These are phyloP conservation scores for Prosopocoilus inquinatus DNA, from an alignment of 2,888 invertebrate genomes.

Conservation along the genomic window DNA sequence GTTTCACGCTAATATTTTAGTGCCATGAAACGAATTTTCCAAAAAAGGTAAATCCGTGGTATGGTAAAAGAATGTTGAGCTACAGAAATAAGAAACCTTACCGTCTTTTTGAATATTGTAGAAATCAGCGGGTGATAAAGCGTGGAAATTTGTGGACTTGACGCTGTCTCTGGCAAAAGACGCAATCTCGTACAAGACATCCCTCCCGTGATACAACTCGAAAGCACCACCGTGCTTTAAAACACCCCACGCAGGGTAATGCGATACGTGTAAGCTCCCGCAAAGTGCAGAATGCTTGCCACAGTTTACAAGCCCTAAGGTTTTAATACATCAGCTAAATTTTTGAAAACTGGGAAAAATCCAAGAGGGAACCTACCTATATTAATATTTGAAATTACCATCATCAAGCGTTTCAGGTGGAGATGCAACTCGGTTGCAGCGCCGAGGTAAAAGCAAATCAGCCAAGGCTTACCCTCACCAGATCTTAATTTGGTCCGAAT, in stretches of 20 bases:
- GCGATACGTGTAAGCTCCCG: conserved; percentile 56
- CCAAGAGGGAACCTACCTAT: conserved; percentile 48
- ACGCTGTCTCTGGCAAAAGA: conserved; percentile 66
- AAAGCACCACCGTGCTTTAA: conserved; percentile 74
- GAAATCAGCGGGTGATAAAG: conserved; percentile 63
- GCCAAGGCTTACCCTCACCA: conserved; percentile 51
- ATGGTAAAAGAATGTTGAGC: too few species aligned
- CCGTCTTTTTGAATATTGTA: conserved; percentile 55
- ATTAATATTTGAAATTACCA: conserved; percentile 56
- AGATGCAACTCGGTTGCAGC: conserved; percentile 54
- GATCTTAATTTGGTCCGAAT: conserved; percentile 39
- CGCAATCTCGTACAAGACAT: conserved; percentile 56
- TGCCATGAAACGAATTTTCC: too few species aligned
- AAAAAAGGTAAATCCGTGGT: too few species aligned
- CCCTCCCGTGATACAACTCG: conserved; percentile 69
- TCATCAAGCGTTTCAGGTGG: conserved; percentile 62
- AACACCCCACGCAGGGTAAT: conserved; percentile 69
- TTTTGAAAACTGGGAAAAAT: not conserved
- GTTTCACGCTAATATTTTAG: too few species aligned
- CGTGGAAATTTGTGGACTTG: conserved; percentile 58
- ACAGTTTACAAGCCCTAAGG: conserved; percentile 64
- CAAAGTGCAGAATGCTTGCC: conserved; percentile 58
- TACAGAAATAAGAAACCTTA: conserved; percentile 29
- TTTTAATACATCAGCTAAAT: not conserved
- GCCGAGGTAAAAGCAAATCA: conserved; percentile 58